Percentiles rank a stretch among this genome's conserved stretches.
These are phyloP conservation scores for Psettodes erumei DNA, from an alignment of 2,113 vertebrate genomes.

Conservation along the genomic window DNA sequence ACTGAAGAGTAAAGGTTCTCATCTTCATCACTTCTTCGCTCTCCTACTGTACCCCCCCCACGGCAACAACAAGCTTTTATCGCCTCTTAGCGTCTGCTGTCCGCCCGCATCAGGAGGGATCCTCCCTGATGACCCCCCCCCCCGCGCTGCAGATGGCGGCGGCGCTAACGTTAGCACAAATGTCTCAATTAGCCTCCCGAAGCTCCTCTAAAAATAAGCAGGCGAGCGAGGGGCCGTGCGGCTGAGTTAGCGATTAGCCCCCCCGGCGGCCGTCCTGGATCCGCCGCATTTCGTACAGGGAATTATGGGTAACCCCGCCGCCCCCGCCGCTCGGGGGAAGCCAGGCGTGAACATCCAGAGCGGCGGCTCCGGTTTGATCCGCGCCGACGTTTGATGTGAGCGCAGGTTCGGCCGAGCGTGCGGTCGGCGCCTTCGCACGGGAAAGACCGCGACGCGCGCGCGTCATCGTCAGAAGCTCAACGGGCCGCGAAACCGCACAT, in stretches of 20 bases:
- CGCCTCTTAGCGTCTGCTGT: constrained; percentile 52
- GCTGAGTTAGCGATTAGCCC: constrained; percentile 72
- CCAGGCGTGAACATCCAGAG: constrained; percentile 46
- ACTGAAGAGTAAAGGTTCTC: too few species aligned
- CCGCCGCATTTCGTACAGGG: constrained; percentile 53
- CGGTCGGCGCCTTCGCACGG: constrained; percentile 36
- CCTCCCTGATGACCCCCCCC: constrained; percentile 2
- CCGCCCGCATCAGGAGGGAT: constrained; percentile 38
- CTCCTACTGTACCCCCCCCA: constrained; percentile 26
- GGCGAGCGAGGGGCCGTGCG: constrained; percentile 48
- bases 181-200: constrained; percentile 52
- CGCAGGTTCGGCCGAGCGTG: constrained; percentile 53
- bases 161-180: constrained; percentile 61
- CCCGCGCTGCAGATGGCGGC: constrained; percentile 31
- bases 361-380: constrained; percentile 52
- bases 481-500: constrained; percentile 43
- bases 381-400: constrained; percentile 62
- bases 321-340: constrained; percentile 28
- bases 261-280: constrained; percentile 28
- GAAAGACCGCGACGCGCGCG: constrained; percentile 26
- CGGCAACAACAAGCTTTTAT: constrained; percentile 50
- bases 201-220: constrained; percentile 76
- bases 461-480: constrained; percentile 16
- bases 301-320: constrained; percentile 60
- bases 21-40: constrained; percentile 51